A percentile compares a stretch with the other conserved stretches of the same genome.
These are phyloP conservation scores for Psilopsiagon aurifrons DNA, from an alignment of 2,113 vertebrate species.

Conservation along the genomic window DNA sequence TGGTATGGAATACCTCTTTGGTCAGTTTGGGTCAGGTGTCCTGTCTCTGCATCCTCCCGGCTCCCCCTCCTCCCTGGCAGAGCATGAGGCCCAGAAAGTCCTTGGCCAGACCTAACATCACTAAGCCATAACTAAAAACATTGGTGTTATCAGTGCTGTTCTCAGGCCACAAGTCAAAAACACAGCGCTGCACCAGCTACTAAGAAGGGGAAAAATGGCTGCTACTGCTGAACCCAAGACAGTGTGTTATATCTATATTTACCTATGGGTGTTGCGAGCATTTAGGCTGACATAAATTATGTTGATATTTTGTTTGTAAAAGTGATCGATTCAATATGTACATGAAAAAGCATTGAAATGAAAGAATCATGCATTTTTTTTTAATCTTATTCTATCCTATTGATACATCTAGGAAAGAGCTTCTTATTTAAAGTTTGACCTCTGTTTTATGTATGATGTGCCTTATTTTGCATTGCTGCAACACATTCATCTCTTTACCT, in stretches of 20 bases:
- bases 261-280: background rate
- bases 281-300: background rate
- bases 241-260: background rate
- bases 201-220: too few relatives aligned
- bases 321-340: background rate
- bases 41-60: too few relatives aligned
- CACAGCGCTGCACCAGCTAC: too few relatives aligned
- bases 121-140: too few relatives aligned
- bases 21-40: too few relatives aligned
- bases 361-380: background rate
- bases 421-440: background rate
- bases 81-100: too few relatives aligned
- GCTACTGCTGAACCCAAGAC: too few relatives aligned
- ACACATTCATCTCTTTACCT: background rate
- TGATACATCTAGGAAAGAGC: background rate
- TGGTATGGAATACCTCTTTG: too few relatives aligned
- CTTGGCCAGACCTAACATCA: too few relatives aligned
- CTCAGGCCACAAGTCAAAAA: too few relatives aligned
- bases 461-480: background rate
- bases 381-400: background rate
- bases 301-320: background rate
- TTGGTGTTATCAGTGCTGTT: too few relatives aligned
- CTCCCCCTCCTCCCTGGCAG: too few relatives aligned
- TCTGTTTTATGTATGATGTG: background rate
- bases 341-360: background rate